Percentiles rank a stretch among this genome's conserved stretches.
Evolutionary conservation across 2,888 invertebrate genomes (phyloP).

Genomic region (Gandaritis pyraliata): DNA sequence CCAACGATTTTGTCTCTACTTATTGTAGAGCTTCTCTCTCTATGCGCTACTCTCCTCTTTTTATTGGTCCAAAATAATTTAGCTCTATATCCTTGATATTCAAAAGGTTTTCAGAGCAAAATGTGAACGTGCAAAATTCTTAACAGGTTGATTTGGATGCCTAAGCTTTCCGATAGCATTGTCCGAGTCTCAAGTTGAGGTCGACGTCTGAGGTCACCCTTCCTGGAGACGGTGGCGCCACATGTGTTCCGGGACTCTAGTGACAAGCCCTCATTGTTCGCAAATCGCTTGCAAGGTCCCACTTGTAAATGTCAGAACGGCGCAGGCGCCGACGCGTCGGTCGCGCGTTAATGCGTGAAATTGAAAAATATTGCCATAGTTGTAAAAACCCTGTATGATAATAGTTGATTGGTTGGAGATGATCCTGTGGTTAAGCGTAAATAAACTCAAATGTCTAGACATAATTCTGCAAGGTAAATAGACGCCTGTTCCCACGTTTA

Average conservation of each 20-base stretch:
- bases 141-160: constrained; percentile 4
- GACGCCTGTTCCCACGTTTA: background rate
- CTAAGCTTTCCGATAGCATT: constrained; percentile 29
- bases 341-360: constrained; percentile 44
- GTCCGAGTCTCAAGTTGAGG: constrained; percentile 49
- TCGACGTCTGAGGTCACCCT: constrained; percentile 67
- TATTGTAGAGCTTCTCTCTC: no score
- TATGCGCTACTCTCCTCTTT: no score
- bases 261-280: constrained; percentile 74
- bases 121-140: constrained; percentile 1
- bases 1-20: no score
- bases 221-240: constrained; percentile 45
- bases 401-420: constrained; percentile 26
- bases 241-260: constrained; percentile 74
- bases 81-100: background rate
- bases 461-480: constrained; percentile 4
- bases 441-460: constrained; percentile 11
- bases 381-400: constrained; percentile 34
- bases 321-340: constrained; percentile 57
- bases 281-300: constrained; percentile 75
- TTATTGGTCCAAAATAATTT: background rate
- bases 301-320: constrained; percentile 77
- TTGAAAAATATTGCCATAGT: constrained; percentile 40
- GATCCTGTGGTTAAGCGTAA: constrained; percentile 24
- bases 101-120: background rate